phyloP scores from a whole-genome alignment of 23 tunicate genomes.

The Aplidium turbinatum region DNA sequence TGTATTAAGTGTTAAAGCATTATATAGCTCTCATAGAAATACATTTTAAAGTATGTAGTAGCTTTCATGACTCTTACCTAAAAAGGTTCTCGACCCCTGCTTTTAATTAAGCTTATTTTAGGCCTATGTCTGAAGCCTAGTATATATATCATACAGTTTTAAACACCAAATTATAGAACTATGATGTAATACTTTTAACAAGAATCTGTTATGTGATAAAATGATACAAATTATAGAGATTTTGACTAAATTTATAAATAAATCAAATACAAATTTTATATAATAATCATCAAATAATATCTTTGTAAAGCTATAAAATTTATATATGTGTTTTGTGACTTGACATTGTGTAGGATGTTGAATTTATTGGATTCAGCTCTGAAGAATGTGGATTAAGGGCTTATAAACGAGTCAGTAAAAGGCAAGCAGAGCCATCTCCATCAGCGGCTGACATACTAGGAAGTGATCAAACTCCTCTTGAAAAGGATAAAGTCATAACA shows the following conservation, averaged over 20 bases:
- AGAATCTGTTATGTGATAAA: neutral
- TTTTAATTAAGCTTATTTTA: too few species aligned
- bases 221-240: neutral
- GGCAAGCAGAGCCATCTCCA: neutral
- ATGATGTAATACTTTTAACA: neutral
- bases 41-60: neutral
- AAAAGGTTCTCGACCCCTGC: too few species aligned
- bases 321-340: neutral
- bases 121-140: too few species aligned
- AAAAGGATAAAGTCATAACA: slow-evolving; percentile 55
- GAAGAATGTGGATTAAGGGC: slow-evolving; percentile 79
- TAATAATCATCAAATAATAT: neutral
- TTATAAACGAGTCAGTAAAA: slow-evolving; percentile 41
- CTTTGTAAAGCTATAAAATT: neutral
- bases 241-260: neutral
- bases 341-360: slow-evolving; percentile 55
- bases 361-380: slow-evolving; percentile 81
- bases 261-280: neutral
- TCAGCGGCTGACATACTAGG: slow-evolving; percentile 40
- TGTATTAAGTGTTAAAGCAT: neutral
- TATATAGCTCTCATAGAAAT: neutral
- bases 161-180: neutral
- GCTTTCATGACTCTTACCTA: neutral
- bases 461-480: slow-evolving; percentile 10
- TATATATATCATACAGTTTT: too few species aligned